Base-by-base conservation (phyloP, 2,888 invertebrate species). In the Leptinotarsa peninsularis region DNA sequence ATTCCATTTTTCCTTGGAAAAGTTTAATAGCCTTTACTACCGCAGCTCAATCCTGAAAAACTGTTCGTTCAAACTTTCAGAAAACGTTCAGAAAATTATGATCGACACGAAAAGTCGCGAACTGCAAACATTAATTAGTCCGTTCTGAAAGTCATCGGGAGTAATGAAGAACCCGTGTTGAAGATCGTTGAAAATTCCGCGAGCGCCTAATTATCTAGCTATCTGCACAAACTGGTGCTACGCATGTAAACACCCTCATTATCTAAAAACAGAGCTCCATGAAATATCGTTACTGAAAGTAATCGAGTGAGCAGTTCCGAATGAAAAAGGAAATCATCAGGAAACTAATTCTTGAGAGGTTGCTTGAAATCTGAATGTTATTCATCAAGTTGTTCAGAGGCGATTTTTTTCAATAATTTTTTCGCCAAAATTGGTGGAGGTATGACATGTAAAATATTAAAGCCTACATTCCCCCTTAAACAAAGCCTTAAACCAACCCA, bases 181-280 rank as follows among this genome's bases (percentile, higher is more conserved):
- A 74, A 75, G 74, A 75, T 52, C 67, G 73, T 60, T 76, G 75
- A 76, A 78, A 75, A 75, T 78, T 76, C 71, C 67, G 58, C 68
- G 75, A 60, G 67, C 69, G 71, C 74, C 85, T 85, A 85, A 86
- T 85, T 86, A 85, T 85, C 84, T 82, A 81, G 81, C 83, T 83
- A 82, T 82, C 81, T 80, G 77, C 69, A 76, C 82, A 82, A 83
- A 81, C 82, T 81, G 80, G 78, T 82, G 84, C 83, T 84, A 85
- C 84, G 86, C 86, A 87, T 87, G 86, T 86, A 86, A 87, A 87
- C 86, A 86, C 84, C 86, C 85, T 86, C 86, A 86, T 87, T 87
- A 87, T 84, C 81, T 82, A 80, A 73, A 63, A 71, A 72, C 73
- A 69, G 78, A 80, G 83, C 83, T 83, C 82, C 10, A 43, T 43